Percentiles rank a stretch among this genome's conserved stretches.
These are phyloP conservation scores for Babylonia areolata DNA, from an alignment of 1,140 invertebrate genomes.

Conservation along the genomic window DNA sequence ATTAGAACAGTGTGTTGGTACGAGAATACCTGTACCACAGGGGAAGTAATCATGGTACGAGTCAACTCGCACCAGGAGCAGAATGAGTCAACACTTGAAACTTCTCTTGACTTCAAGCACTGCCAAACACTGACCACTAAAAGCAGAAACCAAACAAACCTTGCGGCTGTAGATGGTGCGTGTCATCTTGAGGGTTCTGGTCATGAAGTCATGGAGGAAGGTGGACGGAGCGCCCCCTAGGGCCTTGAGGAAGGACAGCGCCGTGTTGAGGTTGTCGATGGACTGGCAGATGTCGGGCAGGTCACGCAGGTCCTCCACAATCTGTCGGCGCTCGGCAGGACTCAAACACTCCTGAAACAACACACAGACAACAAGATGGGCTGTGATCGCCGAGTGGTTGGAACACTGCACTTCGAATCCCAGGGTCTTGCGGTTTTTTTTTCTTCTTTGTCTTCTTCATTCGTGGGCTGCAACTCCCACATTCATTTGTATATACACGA, in stretches of 20 bases:
- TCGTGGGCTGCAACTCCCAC: too few relatives aligned
- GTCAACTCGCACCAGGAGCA: neutral
- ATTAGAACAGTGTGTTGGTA: too few relatives aligned
- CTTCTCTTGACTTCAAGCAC: neutral
- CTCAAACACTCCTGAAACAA: conserved; percentile 49
- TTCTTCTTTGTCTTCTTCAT: too few relatives aligned
- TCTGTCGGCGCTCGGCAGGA: conserved; percentile 49
- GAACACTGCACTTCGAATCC: too few relatives aligned
- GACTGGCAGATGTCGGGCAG: conserved; percentile 55
- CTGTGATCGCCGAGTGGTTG: too few relatives aligned
- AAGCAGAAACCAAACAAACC: conserved; percentile 34
- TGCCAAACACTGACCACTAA: too few relatives aligned
- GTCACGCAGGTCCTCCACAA: conserved; percentile 47
- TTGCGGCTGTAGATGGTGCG: conserved; percentile 50
- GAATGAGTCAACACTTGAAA: neutral
- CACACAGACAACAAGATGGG: too few relatives aligned
- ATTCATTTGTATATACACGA: too few relatives aligned
- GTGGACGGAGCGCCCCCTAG: conserved; percentile 44
- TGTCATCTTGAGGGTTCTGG: conserved; percentile 56
- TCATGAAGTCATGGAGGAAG: conserved; percentile 57
- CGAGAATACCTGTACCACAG: too few relatives aligned
- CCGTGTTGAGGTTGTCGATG: conserved; percentile 61
- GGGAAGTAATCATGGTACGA: too few relatives aligned
- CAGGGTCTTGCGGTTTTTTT: too few relatives aligned
- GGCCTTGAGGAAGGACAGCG: conserved; percentile 60